These are phyloP conservation scores for Melitaea cinxia DNA, from an alignment of 1,140 invertebrate species.

Conservation along the genomic window DNA sequence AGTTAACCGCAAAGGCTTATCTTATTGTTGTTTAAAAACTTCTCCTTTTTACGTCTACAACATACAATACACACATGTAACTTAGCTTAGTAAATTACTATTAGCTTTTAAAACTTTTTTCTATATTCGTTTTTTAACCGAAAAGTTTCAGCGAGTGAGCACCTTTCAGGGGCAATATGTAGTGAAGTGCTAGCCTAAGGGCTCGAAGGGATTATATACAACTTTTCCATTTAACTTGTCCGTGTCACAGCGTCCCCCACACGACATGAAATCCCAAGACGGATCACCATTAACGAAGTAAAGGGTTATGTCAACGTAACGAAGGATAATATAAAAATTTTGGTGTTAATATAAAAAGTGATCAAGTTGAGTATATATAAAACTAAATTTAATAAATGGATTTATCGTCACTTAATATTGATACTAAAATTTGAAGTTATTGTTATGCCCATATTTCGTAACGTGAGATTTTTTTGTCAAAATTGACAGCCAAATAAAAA, in stretches of 20 bases:
- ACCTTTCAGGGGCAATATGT: constrained; percentile 3
- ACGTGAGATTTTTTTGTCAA: no score
- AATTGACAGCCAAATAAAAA: no score
- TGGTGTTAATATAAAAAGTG: no score
- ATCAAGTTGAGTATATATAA: no score
- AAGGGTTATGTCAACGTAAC: constrained; percentile 15
- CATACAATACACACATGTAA: no score
- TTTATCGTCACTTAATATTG: no score
- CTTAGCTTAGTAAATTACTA: background rate
- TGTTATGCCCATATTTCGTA: no score
- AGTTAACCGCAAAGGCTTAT: no score
- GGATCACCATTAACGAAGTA: constrained; percentile 16
- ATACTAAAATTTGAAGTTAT: no score
- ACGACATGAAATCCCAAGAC: constrained; percentile 17
- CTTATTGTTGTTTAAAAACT: no score
- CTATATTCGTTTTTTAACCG: constrained; percentile 1
- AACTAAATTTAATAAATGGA: no score
- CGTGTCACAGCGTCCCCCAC: constrained; percentile 8
- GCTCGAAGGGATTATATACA: constrained; percentile 20
- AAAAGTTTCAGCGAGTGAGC: background rate
- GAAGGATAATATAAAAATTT: constrained; percentile 5
- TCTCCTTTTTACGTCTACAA: no score
- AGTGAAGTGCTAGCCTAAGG: constrained; percentile 1
- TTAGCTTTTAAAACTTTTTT: background rate
- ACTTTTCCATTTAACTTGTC: constrained; percentile 67